Evolutionary conservation across 2,888 invertebrate species (phyloP), one percentile per base, ranked within the genome.

Genomic region (Cecidostiba fungosa): DNA sequence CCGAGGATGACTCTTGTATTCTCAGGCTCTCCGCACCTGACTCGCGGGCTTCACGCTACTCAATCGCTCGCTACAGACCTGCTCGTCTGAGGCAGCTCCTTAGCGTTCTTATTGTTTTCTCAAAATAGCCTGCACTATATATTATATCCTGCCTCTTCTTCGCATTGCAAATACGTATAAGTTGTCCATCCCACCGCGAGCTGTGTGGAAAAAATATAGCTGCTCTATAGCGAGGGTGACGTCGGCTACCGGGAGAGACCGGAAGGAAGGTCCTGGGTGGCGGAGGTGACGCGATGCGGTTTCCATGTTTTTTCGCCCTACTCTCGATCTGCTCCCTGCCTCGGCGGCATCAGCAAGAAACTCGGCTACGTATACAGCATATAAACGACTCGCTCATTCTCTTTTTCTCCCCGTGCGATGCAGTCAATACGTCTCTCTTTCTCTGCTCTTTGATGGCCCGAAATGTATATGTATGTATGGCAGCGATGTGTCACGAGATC

Each of bases 301-400:
- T 94, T 94, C 91, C 94, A 92, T 94, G 94, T 94, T 93, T 91
- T 93, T 94, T 93, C 91, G 88, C 91, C 88, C 90, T 62, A 29
- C 73, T 81, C 76, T 89, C 89, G 80, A 87, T 87, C 89, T 88
- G 86, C 85, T 80, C 66, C 10, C 4, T n/a, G 2, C n/a, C n/a
- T n/a, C n/a, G n/a, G n/a, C 5, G 10, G 6, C 54, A 32, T 23
- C 26, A 16, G 43, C 54, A 76, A 19, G 19, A 43, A n/a, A n/a
- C 8, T 39, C 66, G 39, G 39, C 54, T 77, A 19, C 43, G 23
- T 62, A n/a, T n/a, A n/a, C 32, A 29, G 66, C 26, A 66, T 66
- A 66, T 66, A 66, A 66, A 29, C 66, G 66, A 26, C 23, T 23
- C 62, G 12, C 62, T 23, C 14, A 23, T 23, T 66, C 66, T 66